These are phyloP conservation scores for Myopa testacea DNA, from an alignment of 2,888 invertebrate genomes.

Conservation along the genomic window DNA sequence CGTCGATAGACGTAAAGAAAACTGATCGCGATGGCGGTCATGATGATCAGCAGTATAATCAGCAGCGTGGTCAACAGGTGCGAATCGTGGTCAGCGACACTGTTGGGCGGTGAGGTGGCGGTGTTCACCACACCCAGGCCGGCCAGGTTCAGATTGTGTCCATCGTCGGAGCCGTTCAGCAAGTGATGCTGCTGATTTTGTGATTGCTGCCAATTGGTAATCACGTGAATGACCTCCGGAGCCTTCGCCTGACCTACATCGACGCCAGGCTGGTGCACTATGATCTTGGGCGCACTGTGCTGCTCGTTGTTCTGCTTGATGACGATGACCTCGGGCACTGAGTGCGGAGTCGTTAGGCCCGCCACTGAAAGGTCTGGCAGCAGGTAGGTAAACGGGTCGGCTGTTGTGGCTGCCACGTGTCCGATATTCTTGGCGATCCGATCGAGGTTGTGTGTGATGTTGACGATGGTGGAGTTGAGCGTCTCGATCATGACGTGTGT, in stretches of 20 bases:
- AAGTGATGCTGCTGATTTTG: slow-evolving; percentile 49
- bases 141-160: slow-evolving; percentile 54
- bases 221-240: slow-evolving; percentile 67
- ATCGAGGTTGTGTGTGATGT: slow-evolving; percentile 64
- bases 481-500: slow-evolving; percentile 65
- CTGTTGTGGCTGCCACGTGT: slow-evolving; percentile 48
- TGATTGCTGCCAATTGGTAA: slow-evolving; percentile 47
- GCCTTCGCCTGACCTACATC: slow-evolving; percentile 47
- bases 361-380: slow-evolving; percentile 42
- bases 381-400: slow-evolving; percentile 19
- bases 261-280: slow-evolving; percentile 59
- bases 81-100: slow-evolving; percentile 56
- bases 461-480: slow-evolving; percentile 64
- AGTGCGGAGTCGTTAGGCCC: slow-evolving; percentile 52
- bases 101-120: slow-evolving; percentile 3
- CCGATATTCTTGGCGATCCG: slow-evolving; percentile 61
- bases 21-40: slow-evolving; percentile 58
- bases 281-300: slow-evolving; percentile 63
- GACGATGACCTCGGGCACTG: slow-evolving; percentile 63
- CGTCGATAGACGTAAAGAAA: slow-evolving; percentile 63
- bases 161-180: slow-evolving; percentile 44
- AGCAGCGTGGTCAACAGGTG: slow-evolving; percentile 60
- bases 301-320: slow-evolving; percentile 60
- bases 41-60: slow-evolving; percentile 59
- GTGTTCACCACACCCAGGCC: slow-evolving; percentile 48